Conservation (phyloP, 2,113 vertebrate genomes). For the Oophaga pumilio region DNA sequence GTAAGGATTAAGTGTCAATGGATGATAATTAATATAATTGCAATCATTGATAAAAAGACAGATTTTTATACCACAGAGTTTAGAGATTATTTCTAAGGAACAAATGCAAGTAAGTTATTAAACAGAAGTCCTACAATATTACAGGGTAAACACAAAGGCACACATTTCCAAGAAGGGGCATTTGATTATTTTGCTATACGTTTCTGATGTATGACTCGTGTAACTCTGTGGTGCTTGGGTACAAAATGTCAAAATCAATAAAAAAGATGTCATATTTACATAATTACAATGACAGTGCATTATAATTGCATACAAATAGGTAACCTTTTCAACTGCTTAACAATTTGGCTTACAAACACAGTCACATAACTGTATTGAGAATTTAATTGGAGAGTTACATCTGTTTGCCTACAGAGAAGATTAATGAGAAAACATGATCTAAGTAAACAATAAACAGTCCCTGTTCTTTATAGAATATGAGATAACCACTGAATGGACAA, state of each 20-base stretch:
- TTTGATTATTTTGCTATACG: constrained; percentile 1
- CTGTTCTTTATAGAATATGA: constrained; percentile 1
- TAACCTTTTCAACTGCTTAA: constrained; percentile 43
- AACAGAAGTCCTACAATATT: background rate
- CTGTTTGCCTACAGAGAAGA: constrained; percentile 17
- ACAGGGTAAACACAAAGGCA: background rate
- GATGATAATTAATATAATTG: too few species aligned
- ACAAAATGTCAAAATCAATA: constrained; percentile 16
- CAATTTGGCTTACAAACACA: constrained; percentile 41
- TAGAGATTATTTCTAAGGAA: background rate
- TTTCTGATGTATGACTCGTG: background rate
- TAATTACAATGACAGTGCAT: constrained; percentile 8
- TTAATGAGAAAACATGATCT: constrained; percentile 22
- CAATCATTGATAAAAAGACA: too few species aligned
- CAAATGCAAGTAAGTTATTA: background rate
- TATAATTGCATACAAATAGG: constrained; percentile 33
- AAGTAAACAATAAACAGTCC: constrained; percentile 2
- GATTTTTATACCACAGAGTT: too few species aligned
- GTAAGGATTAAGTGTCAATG: too few species aligned
- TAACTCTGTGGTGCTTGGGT: background rate
- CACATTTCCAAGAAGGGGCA: constrained; percentile 8
- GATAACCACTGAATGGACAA: background rate
- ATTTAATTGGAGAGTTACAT: constrained; percentile 39
- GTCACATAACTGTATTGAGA: constrained; percentile 7
- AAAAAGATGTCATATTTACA: constrained; percentile 31